Base-by-base conservation (phyloP, 2,888 invertebrate species). In the Elegia similella region DNA sequence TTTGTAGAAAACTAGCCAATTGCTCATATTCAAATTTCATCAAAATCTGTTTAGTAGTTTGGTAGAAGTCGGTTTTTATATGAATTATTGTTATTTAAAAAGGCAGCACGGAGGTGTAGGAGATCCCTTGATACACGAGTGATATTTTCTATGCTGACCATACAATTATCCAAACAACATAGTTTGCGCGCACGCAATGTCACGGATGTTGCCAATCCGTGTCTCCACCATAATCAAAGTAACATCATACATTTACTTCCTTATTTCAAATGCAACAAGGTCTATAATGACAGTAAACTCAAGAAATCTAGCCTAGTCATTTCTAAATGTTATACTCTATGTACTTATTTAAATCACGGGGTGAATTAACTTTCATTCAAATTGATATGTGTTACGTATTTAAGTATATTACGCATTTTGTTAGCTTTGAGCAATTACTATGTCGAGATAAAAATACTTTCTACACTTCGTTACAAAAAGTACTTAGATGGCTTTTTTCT, bases 161-260 rank as follows among this genome's bases (percentile, higher is more conserved):
- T 30, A 54, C 52, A 6, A 29, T 32, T 43, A 44, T 44, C 43
- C 44, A 52, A 52, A n/a, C 23, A 42, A 13, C 55, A 34, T 23
- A 23, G 23, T 38, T n/a, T 29, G 13, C 38, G 10, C 10, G 46
- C 55, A 68, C 63, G 66, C 67, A 65, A 64, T 54, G 63, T 59
- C 52, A 63, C 68, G 67, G 67, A 70, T 66, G 63, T 60, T 55
- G 65, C 59, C 61, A 63, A 61, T 52, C 61, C 58, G 60, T 64
- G 57, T 60, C 59, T 54, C 62, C 54, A 16, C 13, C 47, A 55
- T 55, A 55, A 55, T 54, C 15, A 44, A 32, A 32, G 17, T 38
- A 12, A 30, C n/a, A 34, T 8, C 17, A 13, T 46, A 55, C 34
- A 12, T 34, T n/a, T 38, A 32, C 46, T 1, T 15, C 12, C 46